phyloP scores from a whole-genome alignment of 2,888 invertebrate genomes.

The Teleiodes luculella region DNA sequence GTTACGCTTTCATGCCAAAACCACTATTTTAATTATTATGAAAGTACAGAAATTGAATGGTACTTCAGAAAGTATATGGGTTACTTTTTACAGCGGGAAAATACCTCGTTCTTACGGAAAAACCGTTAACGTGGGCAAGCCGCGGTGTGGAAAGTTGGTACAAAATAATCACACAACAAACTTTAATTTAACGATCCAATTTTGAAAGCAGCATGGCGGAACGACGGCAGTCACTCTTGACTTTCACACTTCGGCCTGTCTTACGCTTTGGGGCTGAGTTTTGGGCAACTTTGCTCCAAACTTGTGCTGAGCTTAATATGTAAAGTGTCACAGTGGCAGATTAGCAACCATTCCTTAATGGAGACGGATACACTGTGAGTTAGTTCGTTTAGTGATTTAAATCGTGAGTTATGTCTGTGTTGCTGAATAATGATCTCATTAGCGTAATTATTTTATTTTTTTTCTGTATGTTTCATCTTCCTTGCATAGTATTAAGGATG shows the following conservation, averaged over 20 bases:
- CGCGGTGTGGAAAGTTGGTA: no score
- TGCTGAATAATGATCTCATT: no score
- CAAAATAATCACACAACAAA: neutral
- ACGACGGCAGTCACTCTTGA: slow-evolving; percentile 22
- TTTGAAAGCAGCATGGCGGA: slow-evolving; percentile 12
- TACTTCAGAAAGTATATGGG: no score
- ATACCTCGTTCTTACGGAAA: no score
- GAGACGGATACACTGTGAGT: slow-evolving; percentile 24
- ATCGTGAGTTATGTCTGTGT: neutral
- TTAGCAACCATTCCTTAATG: slow-evolving; percentile 44
- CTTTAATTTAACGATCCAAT: slow-evolving; percentile 13
- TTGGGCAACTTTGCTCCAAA: slow-evolving; percentile 23
- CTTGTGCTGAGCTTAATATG: slow-evolving; percentile 48
- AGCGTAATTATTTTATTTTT: neutral
- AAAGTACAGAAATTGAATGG: neutral
- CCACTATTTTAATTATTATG: neutral
- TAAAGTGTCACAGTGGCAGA: slow-evolving; percentile 53
- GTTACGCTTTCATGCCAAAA: no score
- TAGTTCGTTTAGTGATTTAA: neutral
- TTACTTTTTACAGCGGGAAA: no score
- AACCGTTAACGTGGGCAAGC: no score
- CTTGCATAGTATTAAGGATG: no score
- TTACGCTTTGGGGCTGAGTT: slow-evolving; percentile 7
- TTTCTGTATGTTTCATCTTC: no score
- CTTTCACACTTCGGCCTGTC: slow-evolving; percentile 32